A percentile compares a stretch with the other conserved stretches of the same genome.
These are phyloP conservation scores for Melanophora roralis DNA, from an alignment of 2,888 invertebrate genomes.

Conservation along the genomic window DNA sequence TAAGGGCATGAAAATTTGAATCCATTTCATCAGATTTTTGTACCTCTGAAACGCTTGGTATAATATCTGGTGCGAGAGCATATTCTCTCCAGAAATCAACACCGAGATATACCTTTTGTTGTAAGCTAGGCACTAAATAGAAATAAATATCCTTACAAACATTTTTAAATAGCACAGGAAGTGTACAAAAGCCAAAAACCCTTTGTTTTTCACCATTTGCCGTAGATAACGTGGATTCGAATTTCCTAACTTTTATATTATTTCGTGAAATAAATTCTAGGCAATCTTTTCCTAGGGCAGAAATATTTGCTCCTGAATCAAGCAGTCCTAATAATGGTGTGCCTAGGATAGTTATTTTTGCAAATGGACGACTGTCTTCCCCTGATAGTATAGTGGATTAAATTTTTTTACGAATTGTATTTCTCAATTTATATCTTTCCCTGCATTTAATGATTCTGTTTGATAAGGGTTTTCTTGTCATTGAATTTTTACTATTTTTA, in stretches of 20 bases:
- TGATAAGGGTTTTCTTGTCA: background rate
- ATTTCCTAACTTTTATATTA: background rate
- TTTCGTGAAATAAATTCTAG: background rate
- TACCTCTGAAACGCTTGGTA: background rate
- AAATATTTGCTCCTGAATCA: constrained; percentile 11
- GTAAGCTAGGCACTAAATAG: background rate
- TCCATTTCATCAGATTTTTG: background rate
- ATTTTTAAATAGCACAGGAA: background rate
- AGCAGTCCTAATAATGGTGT: background rate
- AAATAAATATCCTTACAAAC: background rate
- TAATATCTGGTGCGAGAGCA: background rate
- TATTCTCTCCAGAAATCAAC: too few species aligned
- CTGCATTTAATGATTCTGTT: background rate
- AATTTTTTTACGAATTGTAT: background rate
- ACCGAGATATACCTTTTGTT: background rate
- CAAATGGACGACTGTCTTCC: constrained; percentile 5
- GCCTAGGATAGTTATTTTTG: background rate
- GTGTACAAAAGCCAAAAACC: background rate
- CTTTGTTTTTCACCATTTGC: constrained; percentile 17
- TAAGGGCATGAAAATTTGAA: background rate
- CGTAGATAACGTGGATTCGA: constrained; percentile 3
- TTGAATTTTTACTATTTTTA: background rate
- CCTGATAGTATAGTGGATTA: background rate
- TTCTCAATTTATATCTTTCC: background rate
- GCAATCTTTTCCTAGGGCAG: constrained; percentile 17